phyloP scores from a whole-genome alignment of 2,113 vertebrate genomes.

The Pachycephala philippinensis region DNA sequence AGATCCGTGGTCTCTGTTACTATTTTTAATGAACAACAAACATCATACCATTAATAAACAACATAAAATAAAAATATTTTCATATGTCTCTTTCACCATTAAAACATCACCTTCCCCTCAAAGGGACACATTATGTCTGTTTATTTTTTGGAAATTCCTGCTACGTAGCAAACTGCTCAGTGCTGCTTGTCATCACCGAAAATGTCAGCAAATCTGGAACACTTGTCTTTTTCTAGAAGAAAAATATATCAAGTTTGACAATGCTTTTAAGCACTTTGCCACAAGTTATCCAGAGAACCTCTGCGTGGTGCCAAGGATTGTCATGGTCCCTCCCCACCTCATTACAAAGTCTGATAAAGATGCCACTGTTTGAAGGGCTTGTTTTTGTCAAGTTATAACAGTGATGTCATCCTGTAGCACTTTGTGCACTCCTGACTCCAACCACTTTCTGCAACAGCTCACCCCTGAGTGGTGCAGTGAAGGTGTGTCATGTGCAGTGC shows the following conservation, averaged over 20 bases:
- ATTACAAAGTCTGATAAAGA: background rate
- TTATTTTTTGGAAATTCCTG: background rate
- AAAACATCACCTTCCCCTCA: background rate
- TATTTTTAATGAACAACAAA: background rate
- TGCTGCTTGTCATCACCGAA: background rate
- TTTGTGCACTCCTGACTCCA: background rate
- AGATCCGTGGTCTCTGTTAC: background rate
- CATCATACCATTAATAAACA: background rate
- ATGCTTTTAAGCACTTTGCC: background rate
- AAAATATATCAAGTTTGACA: background rate
- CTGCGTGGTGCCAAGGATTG: background rate
- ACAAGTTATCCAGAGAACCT: background rate
- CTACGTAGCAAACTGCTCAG: background rate
- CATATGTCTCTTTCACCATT: background rate
- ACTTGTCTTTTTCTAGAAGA: background rate
- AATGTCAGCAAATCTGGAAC: background rate
- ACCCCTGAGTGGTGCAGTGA: background rate
- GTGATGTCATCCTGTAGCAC: background rate
- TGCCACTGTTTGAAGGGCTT: background rate
- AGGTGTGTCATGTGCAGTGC: fast-evolving
- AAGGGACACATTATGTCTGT: background rate
- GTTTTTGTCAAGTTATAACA: background rate
- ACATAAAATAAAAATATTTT: background rate
- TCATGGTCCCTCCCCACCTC: background rate
- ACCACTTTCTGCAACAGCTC: background rate